phyloP scores from a whole-genome alignment of 2,888 invertebrate species.

The Sinelater perroti region DNA sequence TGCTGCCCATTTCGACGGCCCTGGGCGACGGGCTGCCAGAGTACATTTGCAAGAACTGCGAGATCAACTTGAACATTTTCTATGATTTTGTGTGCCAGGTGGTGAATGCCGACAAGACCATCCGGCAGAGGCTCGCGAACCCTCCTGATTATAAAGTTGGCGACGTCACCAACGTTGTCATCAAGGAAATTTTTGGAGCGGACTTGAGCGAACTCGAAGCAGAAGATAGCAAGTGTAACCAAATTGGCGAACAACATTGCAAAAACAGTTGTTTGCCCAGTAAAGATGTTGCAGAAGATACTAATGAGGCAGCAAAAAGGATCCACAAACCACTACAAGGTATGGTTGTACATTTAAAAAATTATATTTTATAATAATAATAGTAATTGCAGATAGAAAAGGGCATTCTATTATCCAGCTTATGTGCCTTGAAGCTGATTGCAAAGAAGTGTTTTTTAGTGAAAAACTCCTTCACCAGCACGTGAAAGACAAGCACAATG shows the following conservation, averaged over 20 bases:
- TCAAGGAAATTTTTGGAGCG: neutral
- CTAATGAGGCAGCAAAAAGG: too few relatives aligned
- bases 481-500: neutral
- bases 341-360: too few relatives aligned
- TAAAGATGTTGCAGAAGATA: too few relatives aligned
- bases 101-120: conserved; percentile 12
- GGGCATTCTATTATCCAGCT: neutral
- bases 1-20: conserved; percentile 5
- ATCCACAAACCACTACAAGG: too few relatives aligned
- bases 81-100: conserved; percentile 11
- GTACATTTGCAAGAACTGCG: conserved; percentile 16
- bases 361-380: too few relatives aligned
- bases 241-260: neutral
- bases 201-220: neutral
- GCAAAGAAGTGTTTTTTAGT: neutral
- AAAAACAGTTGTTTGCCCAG: too few relatives aligned
- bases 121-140: neutral
- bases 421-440: neutral
- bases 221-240: neutral
- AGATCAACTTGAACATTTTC: conserved; percentile 8
- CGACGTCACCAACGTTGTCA: neutral
- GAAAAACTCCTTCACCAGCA: neutral
- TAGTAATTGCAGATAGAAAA: too few relatives aligned
- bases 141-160: neutral
- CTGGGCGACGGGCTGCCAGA: conserved; percentile 28